Percentiles rank a stretch among this genome's conserved stretches.
Conservation (phyloP, 1,140 invertebrate species). For the Cydia splendana region DNA sequence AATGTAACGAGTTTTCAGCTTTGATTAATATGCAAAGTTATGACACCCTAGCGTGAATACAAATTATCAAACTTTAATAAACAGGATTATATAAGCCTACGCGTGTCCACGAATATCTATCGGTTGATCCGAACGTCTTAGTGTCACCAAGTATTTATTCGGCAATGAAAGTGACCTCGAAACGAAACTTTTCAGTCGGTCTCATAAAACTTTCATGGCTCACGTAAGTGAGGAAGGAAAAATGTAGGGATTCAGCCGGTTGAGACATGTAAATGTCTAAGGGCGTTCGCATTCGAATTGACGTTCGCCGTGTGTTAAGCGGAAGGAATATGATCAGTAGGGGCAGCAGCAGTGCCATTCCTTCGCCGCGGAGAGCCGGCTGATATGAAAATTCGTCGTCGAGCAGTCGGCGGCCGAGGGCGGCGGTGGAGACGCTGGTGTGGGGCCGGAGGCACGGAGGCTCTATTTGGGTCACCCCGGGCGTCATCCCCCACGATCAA, state of each 20-base stretch:
- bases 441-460: slow-evolving; percentile 59
- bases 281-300: slow-evolving; percentile 52
- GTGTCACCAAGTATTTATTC: slow-evolving; percentile 14
- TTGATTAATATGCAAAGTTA: slow-evolving; percentile 22
- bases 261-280: slow-evolving; percentile 43
- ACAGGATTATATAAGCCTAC: background rate
- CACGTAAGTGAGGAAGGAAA: slow-evolving; percentile 18
- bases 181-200: slow-evolving; percentile 28
- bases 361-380: slow-evolving; percentile 62
- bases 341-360: slow-evolving; percentile 57
- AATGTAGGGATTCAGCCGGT: background rate
- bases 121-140: slow-evolving; percentile 1
- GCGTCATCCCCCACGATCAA: slow-evolving; percentile 76
- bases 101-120: slow-evolving; percentile 4
- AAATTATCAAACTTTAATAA: slow-evolving; percentile 23
- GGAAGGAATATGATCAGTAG: slow-evolving; percentile 60
- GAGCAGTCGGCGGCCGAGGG: slow-evolving; percentile 53
- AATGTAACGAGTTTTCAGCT: slow-evolving; percentile 2
- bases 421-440: slow-evolving; percentile 51
- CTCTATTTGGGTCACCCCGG: slow-evolving; percentile 79
- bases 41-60: slow-evolving; percentile 1
- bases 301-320: slow-evolving; percentile 57
- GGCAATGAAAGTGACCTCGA: slow-evolving; percentile 31
- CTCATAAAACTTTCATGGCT: slow-evolving; percentile 27
- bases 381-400: slow-evolving; percentile 77